phyloP scores from a whole-genome alignment of 2,113 vertebrate species.

The Otus sunia region DNA sequence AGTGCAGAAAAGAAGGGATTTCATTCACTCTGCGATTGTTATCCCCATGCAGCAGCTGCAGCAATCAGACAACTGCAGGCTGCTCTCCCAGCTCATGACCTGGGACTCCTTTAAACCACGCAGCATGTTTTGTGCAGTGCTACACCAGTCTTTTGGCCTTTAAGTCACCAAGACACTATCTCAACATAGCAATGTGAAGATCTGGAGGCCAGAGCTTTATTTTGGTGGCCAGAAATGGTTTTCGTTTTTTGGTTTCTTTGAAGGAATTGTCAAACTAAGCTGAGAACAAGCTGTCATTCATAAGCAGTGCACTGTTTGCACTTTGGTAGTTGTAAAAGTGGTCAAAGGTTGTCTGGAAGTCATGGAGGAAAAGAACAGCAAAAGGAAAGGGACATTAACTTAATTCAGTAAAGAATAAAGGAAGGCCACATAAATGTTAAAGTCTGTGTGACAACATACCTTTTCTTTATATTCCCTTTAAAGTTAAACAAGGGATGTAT shows the following conservation, averaged over 20 bases:
- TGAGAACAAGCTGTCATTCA: neutral
- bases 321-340: neutral
- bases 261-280: neutral
- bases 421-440: neutral
- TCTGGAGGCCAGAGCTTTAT: neutral
- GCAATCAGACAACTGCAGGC: neutral
- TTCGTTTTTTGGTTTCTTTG: neutral
- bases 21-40: neutral
- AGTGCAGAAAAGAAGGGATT: neutral
- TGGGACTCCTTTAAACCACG: neutral
- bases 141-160: neutral
- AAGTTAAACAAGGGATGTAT: neutral
- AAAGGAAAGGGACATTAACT: neutral
- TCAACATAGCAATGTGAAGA: neutral
- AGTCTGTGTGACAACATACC: neutral
- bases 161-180: neutral
- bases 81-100: neutral
- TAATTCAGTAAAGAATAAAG: neutral
- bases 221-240: neutral
- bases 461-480: neutral
- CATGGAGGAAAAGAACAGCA: neutral
- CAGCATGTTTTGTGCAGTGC: neutral
- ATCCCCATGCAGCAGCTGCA: neutral
- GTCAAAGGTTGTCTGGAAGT: neutral
- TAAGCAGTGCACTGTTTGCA: neutral